Base-by-base conservation (phyloP, 2,888 invertebrate species). In the Baronia brevicornis region DNA sequence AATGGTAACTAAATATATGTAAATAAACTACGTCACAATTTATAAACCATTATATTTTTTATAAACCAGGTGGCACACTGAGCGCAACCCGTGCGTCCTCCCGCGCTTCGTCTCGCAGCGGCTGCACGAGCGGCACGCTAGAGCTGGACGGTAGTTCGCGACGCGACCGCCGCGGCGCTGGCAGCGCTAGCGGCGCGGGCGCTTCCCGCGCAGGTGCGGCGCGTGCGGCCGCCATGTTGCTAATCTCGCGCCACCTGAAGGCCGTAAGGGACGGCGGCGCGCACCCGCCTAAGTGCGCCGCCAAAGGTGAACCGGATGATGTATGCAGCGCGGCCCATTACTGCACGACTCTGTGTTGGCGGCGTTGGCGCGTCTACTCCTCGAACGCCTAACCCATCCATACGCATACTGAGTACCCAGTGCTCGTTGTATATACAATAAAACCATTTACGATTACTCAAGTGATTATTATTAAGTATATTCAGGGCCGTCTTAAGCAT, bases 151-250 rank as follows among this genome's bases (percentile, higher is more conserved):
- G 77, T 28, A 74, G 35, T 71, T 75, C 35, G 68, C 77, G 43
- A 71, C 80, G 47, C 82, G 33, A 21, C 17, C 70, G 65, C 84
- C 14, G 68, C 69, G 86, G 70, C 78, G 49, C 27, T 39, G 75
- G 49, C 63, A n/a, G 80, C 62, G 38, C 63, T 51, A 51, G 62
- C 66, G 47, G 86, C 86, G 56, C 90, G 89, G 70, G 92, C 64
- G 89, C 91, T 63, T 93, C 93, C 72, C 90, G 94, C 87, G 92
- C 93, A 94, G 94, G 94, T 93, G 93, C 93, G 89, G 94, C 94
- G 85, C 91, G 93, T 84, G 89, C 92, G 86, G 94, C 94, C 87
- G 94, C 94, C 91, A 93, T 94, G 91, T 93, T 94, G 92, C 91
- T 94, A 87, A 93, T 94, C 89, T 94, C 94, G 89, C 93, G 92